A percentile compares a stretch with the other conserved stretches of the same genome.
Conservation (phyloP, 1,140 invertebrate genomes). For the Lethrus apterus region DNA sequence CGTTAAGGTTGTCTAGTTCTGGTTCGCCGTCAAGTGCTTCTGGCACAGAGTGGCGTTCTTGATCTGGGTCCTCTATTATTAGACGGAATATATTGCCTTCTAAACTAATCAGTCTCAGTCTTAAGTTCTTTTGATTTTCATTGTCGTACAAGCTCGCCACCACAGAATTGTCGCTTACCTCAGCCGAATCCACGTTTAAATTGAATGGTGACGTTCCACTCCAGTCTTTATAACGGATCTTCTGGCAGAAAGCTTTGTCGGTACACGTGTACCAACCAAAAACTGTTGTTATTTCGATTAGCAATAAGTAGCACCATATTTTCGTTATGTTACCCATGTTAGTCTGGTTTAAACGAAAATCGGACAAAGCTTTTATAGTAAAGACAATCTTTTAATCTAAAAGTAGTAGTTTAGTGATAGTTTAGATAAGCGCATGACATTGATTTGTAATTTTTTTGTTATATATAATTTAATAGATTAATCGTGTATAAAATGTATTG, state of each 20-base stretch:
- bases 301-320: too few species aligned
- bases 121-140: neutral
- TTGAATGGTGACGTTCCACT: neutral
- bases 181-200: neutral
- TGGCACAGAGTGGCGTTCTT: neutral
- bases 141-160: neutral
- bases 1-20: neutral
- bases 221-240: neutral
- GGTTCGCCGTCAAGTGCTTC: constrained; percentile 1
- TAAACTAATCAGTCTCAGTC: neutral
- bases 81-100: neutral
- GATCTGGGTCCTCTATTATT: constrained; percentile 1
- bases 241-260: constrained; percentile 6
- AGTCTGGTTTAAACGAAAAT: too few species aligned
- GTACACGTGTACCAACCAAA: constrained; percentile 5
- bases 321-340: too few species aligned
- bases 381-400: too few species aligned
- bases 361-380: too few species aligned
- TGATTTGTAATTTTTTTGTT: too few species aligned
- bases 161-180: neutral
- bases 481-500: too few species aligned
- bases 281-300: too few species aligned
- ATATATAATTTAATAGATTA: too few species aligned
- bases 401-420: too few species aligned
- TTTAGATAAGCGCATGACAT: too few species aligned